phyloP scores from a whole-genome alignment of 2,888 invertebrate genomes.

The Hyppa rectilinea region DNA sequence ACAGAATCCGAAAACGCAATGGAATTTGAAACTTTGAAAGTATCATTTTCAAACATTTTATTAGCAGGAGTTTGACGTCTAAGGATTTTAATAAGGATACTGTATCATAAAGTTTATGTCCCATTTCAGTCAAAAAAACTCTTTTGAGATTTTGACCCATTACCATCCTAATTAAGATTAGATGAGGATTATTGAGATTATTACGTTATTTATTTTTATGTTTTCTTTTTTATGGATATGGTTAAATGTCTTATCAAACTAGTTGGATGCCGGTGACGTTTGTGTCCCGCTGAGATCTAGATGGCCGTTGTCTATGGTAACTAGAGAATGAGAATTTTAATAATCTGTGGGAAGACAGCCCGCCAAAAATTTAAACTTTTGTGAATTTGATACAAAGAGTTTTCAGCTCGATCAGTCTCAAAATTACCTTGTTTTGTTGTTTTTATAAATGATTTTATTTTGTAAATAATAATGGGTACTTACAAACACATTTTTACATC shows the following conservation, averaged over 20 bases:
- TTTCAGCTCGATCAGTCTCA: too few relatives aligned
- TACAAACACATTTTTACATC: too few relatives aligned
- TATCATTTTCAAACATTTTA: constrained; percentile 5
- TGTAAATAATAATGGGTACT: too few relatives aligned
- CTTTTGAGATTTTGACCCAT: constrained; percentile 50
- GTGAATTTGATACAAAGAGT: not conserved
- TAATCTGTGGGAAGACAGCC: not conserved
- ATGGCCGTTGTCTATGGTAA: constrained; percentile 34
- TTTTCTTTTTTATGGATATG: constrained; percentile 24
- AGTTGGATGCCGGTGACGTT: constrained; percentile 53
- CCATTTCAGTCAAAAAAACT: constrained; percentile 50
- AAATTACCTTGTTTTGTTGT: too few relatives aligned
- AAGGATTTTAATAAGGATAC: constrained; percentile 61
- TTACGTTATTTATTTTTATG: constrained; percentile 63
- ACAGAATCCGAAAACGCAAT: constrained; percentile 11
- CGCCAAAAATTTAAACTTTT: not conserved
- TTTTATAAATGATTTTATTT: too few relatives aligned
- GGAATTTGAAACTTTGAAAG: constrained; percentile 23
- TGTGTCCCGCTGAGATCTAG: constrained; percentile 45
- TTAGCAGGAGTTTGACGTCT: constrained; percentile 6
- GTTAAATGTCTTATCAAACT: constrained; percentile 34
- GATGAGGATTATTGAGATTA: constrained; percentile 61
- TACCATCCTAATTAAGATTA: constrained; percentile 65
- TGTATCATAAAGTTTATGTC: constrained; percentile 72
- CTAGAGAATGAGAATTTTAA: not conserved